Conservation (phyloP, 1,140 invertebrate species). For the Drosophila erecta region DNA sequence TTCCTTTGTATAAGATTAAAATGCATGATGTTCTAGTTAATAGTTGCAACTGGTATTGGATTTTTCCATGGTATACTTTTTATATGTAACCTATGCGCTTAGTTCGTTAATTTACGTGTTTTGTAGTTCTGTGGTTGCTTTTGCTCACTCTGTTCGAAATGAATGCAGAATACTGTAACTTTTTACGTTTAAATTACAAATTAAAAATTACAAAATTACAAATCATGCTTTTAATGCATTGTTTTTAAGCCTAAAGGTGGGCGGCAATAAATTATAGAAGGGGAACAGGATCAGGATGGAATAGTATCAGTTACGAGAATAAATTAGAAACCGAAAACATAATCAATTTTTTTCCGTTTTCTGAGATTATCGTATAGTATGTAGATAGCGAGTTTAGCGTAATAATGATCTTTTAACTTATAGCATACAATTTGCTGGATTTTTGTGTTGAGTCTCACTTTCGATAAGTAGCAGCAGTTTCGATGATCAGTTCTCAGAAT, state of each 20-base stretch:
- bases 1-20: conserved; percentile 76
- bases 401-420: conserved; percentile 63
- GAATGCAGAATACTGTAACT: conserved; percentile 49
- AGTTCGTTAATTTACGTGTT: conserved; percentile 36
- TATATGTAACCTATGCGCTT: conserved; percentile 67
- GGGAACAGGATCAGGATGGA: conserved; percentile 15
- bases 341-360: conserved; percentile 6
- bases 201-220: conserved; percentile 41
- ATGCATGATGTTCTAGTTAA: conserved; percentile 73
- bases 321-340: conserved; percentile 42
- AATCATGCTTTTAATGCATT: conserved; percentile 14
- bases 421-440: conserved; percentile 45
- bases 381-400: conserved; percentile 37
- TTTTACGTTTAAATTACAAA: conserved; percentile 16
- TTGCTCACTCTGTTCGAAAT: conserved; percentile 49
- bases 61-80: conserved; percentile 69
- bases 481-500: conserved; percentile 76
- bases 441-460: conserved; percentile 18
- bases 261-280: conserved; percentile 68
- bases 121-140: conserved; percentile 54
- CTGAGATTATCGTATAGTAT: conserved; percentile 62
- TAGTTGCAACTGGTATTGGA: conserved; percentile 76
- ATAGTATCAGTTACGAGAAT: conserved; percentile 45
- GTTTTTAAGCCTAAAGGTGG: conserved; percentile 59
- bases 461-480: conserved; percentile 75